Percentiles rank a stretch among this genome's conserved stretches.
phyloP scores from a whole-genome alignment of 2,797 vertebrate genomes.

The Squalus acanthias region DNA sequence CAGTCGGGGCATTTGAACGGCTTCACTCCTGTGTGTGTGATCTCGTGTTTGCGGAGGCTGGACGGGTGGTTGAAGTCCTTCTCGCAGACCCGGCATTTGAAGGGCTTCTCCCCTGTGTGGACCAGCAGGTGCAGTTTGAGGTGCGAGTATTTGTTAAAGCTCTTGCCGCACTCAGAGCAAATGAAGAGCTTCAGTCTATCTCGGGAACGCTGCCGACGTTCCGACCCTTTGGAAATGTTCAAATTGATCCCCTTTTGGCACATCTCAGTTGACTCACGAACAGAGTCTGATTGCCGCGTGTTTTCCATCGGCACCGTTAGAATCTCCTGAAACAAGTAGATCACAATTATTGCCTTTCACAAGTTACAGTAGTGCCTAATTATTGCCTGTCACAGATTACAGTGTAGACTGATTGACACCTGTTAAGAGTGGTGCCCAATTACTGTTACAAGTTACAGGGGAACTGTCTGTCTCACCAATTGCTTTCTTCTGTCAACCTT shows the following conservation, averaged over 20 bases:
- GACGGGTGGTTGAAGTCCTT: constrained; percentile 90
- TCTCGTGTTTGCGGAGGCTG: constrained; percentile 45
- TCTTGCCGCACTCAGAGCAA: constrained; percentile 82
- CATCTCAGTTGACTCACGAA: not conserved
- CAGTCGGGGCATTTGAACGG: constrained; percentile 28
- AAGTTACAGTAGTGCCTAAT: not conserved
- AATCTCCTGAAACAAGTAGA: constrained; percentile 16
- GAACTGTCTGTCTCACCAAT: not conserved
- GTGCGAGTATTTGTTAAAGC: constrained; percentile 80
- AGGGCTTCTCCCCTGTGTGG: constrained; percentile 65
- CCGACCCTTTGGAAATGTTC: not conserved
- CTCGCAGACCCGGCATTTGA: constrained; percentile 80
- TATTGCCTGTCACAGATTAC: not conserved
- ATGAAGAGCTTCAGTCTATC: constrained; percentile 72
- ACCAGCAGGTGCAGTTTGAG: constrained; percentile 74
- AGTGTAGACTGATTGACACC: not conserved
- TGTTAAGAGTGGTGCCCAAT: not conserved
- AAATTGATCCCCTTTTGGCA: not conserved
- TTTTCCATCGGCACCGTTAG: constrained; percentile 9
- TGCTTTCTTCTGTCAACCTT: not conserved
- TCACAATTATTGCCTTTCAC: not conserved
- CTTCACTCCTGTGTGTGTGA: constrained; percentile 19
- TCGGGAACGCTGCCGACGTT: constrained; percentile 61
- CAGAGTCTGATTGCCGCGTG: not conserved
- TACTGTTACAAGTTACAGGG: not conserved